Evolutionary conservation across 1,140 invertebrate genomes (phyloP).

Genomic region (Aethina tumida): DNA sequence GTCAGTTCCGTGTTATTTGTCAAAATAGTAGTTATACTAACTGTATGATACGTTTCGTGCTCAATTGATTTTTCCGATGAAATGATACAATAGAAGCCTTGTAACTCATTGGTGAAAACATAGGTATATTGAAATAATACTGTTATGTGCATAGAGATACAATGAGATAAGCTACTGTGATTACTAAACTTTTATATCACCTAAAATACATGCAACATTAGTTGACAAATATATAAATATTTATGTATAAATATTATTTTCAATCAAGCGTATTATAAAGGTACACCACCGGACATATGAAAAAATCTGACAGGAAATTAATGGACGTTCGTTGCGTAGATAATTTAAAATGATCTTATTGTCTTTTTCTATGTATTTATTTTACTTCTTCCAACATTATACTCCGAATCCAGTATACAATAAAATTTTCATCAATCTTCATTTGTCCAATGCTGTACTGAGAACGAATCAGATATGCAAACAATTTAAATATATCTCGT

Average conservation of each 20-base stretch:
- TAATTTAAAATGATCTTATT: not conserved
- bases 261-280: too few species aligned
- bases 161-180: conserved; percentile 4
- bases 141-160: conserved; percentile 8
- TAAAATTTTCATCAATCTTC: not conserved
- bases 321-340: not conserved
- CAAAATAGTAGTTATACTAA: conserved; percentile 7
- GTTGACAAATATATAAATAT: too few species aligned
- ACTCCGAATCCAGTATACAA: conserved; percentile 3
- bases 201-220: too few species aligned
- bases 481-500: conserved; percentile 2
- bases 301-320: too few species aligned
- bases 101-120: not conserved
- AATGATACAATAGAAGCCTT: conserved; percentile 4
- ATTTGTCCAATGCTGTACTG: not conserved
- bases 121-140: conserved; percentile 5
- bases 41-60: conserved; percentile 6
- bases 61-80: conserved; percentile 1
- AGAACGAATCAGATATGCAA: not conserved
- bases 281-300: too few species aligned
- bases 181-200: conserved; percentile 9
- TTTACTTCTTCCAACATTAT: not conserved
- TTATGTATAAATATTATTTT: too few species aligned
- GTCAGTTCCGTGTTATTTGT: conserved; percentile 17
- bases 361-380: not conserved